Evolutionary conservation across 2,113 vertebrate genomes (phyloP).

Genomic region (Corynorhinus townsendii): DNA sequence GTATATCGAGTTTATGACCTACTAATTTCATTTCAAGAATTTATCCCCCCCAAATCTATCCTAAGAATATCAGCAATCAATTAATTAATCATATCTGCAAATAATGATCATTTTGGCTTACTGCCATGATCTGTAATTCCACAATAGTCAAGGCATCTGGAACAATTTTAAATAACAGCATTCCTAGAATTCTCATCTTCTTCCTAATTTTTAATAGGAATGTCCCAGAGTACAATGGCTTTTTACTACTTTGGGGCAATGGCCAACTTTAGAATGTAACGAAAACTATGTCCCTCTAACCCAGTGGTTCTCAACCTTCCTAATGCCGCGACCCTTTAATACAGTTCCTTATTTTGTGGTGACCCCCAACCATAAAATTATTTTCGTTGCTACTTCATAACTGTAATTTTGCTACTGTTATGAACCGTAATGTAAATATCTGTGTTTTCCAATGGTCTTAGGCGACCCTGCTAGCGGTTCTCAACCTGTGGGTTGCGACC

Average conservation of each 20-base stretch:
- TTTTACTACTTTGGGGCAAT: background rate
- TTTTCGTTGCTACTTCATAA: no score
- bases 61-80: background rate
- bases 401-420: no score
- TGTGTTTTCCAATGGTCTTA: no score
- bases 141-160: background rate
- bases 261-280: background rate
- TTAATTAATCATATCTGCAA: background rate
- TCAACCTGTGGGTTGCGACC: no score
- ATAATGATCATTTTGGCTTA: background rate
- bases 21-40: constrained; percentile 11
- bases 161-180: background rate
- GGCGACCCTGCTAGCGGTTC: no score
- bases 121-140: background rate
- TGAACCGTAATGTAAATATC: no score
- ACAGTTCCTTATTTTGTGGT: no score
- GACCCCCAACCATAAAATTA: no score
- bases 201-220: background rate
- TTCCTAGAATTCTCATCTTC: constrained; percentile 17
- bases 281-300: background rate
- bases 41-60: background rate
- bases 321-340: no score
- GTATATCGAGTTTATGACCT: background rate
- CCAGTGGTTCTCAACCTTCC: no score
- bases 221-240: background rate